phyloP scores from a whole-genome alignment of 2,797 vertebrate genomes.

The Triplophysa bombifrons region DNA sequence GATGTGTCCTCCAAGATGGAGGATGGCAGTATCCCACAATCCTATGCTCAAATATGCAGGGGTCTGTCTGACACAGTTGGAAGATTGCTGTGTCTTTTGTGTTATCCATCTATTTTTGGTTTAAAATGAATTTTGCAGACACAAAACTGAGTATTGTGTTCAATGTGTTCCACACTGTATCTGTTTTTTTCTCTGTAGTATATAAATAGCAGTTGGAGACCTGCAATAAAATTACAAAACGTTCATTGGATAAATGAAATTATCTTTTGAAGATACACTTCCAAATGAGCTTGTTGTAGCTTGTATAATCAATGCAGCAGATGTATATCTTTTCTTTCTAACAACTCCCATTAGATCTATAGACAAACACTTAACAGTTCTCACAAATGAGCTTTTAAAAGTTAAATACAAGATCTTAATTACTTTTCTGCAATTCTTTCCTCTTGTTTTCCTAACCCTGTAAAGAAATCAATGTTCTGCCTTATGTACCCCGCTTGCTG shows the following conservation, averaged over 20 bases:
- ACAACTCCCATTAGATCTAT: constrained; percentile 38
- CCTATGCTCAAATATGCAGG: no score
- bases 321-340: neutral
- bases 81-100: no score
- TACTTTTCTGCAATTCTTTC: constrained; percentile 35
- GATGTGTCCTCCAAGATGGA: no score
- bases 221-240: no score
- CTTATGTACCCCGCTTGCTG: constrained; percentile 18
- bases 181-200: neutral
- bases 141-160: neutral
- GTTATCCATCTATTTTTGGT: no score
- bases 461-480: constrained; percentile 31
- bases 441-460: constrained; percentile 25
- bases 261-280: neutral
- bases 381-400: constrained; percentile 34
- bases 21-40: no score
- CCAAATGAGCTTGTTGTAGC: no score
- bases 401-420: constrained; percentile 44
- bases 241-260: neutral
- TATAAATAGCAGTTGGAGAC: neutral
- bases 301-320: neutral
- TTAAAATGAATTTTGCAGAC: no score
- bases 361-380: constrained; percentile 36
- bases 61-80: no score
- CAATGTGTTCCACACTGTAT: neutral